phyloP scores from a whole-genome alignment of 2,797 vertebrate genomes.

The Schizothorax lantsangensis region DNA sequence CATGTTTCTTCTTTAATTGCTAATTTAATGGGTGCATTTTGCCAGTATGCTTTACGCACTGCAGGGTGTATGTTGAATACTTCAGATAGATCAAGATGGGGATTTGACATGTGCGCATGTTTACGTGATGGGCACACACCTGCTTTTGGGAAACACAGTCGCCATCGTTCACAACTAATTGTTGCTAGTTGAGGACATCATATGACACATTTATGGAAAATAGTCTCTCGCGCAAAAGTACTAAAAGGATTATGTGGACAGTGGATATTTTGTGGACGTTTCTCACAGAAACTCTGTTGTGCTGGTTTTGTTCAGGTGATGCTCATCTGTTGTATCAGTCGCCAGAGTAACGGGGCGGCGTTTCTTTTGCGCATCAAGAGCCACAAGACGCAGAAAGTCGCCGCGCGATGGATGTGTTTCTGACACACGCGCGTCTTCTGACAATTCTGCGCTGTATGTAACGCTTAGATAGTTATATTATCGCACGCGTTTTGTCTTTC shows the following conservation, averaged over 20 bases:
- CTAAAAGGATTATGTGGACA: background rate
- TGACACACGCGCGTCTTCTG: background rate
- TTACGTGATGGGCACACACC: background rate
- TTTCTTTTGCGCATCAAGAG: conserved; percentile 64
- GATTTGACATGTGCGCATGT: background rate
- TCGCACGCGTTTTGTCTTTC: background rate
- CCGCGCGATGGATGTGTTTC: conserved; percentile 25
- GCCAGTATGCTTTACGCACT: background rate
- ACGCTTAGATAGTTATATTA: background rate
- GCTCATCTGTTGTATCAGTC: conserved; percentile 71
- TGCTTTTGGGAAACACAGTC: background rate
- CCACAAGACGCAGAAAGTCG: conserved; percentile 50
- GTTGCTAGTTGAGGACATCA: background rate
- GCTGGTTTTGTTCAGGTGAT: conserved; percentile 62
- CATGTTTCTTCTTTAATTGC: background rate
- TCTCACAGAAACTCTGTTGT: background rate
- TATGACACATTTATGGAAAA: too few species aligned
- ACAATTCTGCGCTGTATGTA: background rate
- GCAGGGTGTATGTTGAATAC: background rate
- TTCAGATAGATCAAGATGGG: background rate
- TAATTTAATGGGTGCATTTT: background rate
- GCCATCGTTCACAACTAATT: background rate
- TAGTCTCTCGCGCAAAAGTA: background rate
- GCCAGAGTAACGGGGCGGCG: conserved; percentile 71
- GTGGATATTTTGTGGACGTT: background rate